Conservation (phyloP, 1,140 invertebrate species). For the Pseudobourletiella spinata region DNA sequence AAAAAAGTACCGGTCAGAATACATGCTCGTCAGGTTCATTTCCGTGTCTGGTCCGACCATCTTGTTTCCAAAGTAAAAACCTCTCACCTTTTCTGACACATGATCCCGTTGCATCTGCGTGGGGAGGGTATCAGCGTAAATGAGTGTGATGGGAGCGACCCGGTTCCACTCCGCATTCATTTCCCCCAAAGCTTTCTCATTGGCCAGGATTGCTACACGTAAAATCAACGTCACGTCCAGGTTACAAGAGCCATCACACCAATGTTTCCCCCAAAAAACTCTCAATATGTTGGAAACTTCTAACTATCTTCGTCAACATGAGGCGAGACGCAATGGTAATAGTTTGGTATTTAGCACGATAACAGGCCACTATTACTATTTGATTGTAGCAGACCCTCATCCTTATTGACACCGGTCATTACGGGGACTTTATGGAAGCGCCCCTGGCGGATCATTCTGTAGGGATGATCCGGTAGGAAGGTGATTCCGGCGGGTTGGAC, state of each 20-base stretch:
- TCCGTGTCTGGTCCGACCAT: constrained; percentile 4
- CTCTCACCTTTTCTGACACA: constrained; percentile 15
- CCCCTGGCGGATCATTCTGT: constrained; percentile 3
- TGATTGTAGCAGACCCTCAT: constrained; percentile 15
- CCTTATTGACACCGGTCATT: constrained; percentile 14
- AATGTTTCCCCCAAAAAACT: too few relatives aligned
- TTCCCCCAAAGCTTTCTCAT: constrained; percentile 6
- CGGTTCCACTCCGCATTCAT: constrained; percentile 24
- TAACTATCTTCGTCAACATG: too few relatives aligned
- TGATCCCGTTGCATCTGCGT: neutral
- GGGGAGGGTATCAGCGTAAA: constrained; percentile 16
- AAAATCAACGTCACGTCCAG: too few relatives aligned
- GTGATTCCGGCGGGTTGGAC: neutral
- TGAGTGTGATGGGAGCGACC: constrained; percentile 21
- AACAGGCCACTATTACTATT: too few relatives aligned
- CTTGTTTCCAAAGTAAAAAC: constrained; percentile 24
- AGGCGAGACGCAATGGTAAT: too few relatives aligned
- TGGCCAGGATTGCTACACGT: constrained; percentile 9
- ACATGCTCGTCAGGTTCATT: constrained; percentile 25
- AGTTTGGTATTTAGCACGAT: too few relatives aligned
- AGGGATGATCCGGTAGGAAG: constrained; percentile 18
- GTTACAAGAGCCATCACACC: too few relatives aligned
- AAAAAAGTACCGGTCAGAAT: constrained; percentile 23
- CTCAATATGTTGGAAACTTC: too few relatives aligned
- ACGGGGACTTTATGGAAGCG: constrained; percentile 13